Conservation (phyloP, 1,140 invertebrate species). For the Sesamia nonagrioides region DNA sequence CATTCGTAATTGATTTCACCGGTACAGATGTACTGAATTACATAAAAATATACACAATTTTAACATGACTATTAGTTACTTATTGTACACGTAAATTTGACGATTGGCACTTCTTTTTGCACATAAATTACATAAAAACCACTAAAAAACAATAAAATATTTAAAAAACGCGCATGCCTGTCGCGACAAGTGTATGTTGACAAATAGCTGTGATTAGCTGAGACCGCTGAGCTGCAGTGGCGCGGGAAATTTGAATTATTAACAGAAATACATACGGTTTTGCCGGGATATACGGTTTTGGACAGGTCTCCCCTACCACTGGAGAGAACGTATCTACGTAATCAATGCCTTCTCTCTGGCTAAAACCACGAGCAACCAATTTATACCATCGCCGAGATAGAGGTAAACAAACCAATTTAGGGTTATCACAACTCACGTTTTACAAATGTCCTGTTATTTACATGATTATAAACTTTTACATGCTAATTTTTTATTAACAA, state of each 20-base stretch:
- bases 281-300: background rate
- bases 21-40: background rate
- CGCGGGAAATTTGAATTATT: slow-evolving; percentile 1
- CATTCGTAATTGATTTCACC: background rate
- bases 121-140: background rate
- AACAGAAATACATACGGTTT: background rate
- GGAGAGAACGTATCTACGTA: too few relatives aligned
- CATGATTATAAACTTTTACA: too few relatives aligned
- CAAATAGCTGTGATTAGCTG: background rate
- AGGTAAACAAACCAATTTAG: too few relatives aligned
- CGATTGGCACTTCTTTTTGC: background rate
- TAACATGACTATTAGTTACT: too few relatives aligned
- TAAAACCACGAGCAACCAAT: too few relatives aligned
- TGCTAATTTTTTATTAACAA: too few relatives aligned
- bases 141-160: background rate
- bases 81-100: background rate
- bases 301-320: background rate
- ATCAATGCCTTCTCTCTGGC: too few relatives aligned
- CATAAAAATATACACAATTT: background rate
- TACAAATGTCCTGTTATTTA: too few relatives aligned
- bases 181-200: background rate
- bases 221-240: background rate
- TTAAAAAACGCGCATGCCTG: background rate
- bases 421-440: too few relatives aligned
- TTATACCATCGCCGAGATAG: too few relatives aligned